Evolutionary conservation across 2,888 invertebrate genomes (phyloP), one percentile per base, ranked within the genome.

Genomic region (Bursaphelenchus okinawaensis): DNA sequence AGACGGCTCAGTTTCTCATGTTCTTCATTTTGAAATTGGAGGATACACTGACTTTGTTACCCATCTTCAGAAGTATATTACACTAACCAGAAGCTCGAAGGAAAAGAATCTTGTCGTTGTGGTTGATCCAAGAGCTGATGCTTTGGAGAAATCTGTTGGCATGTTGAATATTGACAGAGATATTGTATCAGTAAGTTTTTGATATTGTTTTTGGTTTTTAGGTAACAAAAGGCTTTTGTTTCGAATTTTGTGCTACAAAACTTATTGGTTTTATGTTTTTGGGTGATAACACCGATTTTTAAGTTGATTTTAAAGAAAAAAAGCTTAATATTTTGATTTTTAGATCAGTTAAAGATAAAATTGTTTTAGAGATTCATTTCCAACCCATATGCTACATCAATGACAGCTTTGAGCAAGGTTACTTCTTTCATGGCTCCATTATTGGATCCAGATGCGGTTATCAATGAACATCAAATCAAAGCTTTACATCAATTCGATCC

Each of bases 1-100:
- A 70, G 88, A 89, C 83, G 87, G 89, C 57, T 88, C 89, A 0
- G 88, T 88, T 79, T 88, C 90, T 74, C 89, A 89, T 69, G 89
- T 90, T 6, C 90, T 93, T 81, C 89, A 90, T 82, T 93, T 93
- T 84, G 91, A 91, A 83, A 88, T 90, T 74, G 91, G 90, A 0
- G 91, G 92, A 75, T 91, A 91, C 0, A 90, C 90, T 76, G 87
- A 88, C 63, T 89, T 93, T 77, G 87, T 86, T 63, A 83, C 83
- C 66, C 83, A 83, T 59, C 75, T 87, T 55, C 68, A 63, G n/a
- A 50, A 68, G 55, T 80, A 82, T 65, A 67, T 75, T 7, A 78
- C 73, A 27, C 73, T 78, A 7, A 75, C 76, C 9, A 72, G 90
- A 71, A 88, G 90, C 0, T 87, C 88, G 66, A 87, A 89, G 66